Evolutionary conservation across 2,797 vertebrate genomes (phyloP).

Genomic region (Hapalemur alaotrensis): DNA sequence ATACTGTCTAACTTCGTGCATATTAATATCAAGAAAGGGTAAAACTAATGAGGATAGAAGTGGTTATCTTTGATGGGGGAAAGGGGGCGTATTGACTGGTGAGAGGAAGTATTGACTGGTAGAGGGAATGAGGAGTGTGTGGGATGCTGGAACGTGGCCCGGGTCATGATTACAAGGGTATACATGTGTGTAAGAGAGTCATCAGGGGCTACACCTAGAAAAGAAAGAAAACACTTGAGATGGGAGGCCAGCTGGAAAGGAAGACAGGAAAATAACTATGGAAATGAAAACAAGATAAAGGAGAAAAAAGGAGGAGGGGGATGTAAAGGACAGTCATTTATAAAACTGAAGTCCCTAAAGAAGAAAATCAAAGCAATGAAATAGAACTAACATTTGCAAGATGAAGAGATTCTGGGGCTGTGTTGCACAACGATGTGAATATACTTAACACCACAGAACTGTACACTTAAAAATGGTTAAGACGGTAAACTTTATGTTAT

Average conservation of each 20-base stretch:
- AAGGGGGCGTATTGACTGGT: not conserved
- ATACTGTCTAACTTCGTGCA: not conserved
- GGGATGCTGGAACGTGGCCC: not conserved
- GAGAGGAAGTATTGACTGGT: not conserved
- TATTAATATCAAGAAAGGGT: not conserved
- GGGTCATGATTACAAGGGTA: too few species aligned
- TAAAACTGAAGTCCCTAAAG: not conserved
- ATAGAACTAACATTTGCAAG: not conserved
- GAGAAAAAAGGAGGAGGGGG: not conserved
- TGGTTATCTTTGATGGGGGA: not conserved
- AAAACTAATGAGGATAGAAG: not conserved
- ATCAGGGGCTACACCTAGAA: not conserved
- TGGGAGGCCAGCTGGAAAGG: not conserved
- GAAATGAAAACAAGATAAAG: not conserved
- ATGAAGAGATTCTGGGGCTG: not conserved
- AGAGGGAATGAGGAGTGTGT: not conserved
- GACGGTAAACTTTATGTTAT: not conserved
- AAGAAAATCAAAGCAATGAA: not conserved
- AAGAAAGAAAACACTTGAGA: not conserved
- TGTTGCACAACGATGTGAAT: not conserved
- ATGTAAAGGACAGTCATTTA: not conserved
- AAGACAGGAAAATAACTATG: not conserved
- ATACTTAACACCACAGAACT: not conserved
- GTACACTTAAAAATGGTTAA: not conserved
- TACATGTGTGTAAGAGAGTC: not conserved